Conservation (phyloP, 2,113 vertebrate genomes). For the Phrynocephalus versicolor region DNA sequence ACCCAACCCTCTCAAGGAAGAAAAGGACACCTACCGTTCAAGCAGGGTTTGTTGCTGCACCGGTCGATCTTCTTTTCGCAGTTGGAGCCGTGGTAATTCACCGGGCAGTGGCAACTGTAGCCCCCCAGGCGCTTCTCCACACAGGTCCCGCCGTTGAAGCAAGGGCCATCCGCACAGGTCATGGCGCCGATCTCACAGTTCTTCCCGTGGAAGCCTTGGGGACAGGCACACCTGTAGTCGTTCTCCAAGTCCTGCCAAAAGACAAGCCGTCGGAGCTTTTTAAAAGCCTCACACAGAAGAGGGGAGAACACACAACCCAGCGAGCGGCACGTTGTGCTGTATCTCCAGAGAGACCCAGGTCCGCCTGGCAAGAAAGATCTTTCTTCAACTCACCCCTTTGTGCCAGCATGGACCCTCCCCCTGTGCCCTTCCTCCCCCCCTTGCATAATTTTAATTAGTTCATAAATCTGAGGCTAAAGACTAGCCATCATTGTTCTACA, state of each 20-base stretch:
- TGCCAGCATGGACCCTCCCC: too few relatives aligned
- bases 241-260: constrained; percentile 74
- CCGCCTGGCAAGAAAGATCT: background rate
- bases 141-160: constrained; percentile 90
- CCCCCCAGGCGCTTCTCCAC: constrained; percentile 66
- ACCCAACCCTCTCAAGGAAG: background rate
- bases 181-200: constrained; percentile 86
- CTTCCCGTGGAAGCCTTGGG: constrained; percentile 87
- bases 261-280: background rate
- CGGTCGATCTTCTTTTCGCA: constrained; percentile 88
- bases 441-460: background rate
- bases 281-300: background rate
- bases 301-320: too few relatives aligned
- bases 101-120: constrained; percentile 82
- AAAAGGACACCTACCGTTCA: constrained; percentile 70
- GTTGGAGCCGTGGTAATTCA: constrained; percentile 86
- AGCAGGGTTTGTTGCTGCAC: constrained; percentile 85
- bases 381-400: background rate
- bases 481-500: background rate
- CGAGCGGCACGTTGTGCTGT: background rate
- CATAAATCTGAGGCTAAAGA: background rate
- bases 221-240: constrained; percentile 83
- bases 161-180: constrained; percentile 84
- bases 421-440: too few relatives aligned
- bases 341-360: background rate